Conservation (phyloP, 2,888 invertebrate genomes). For the Mimumesa dahlbomi region DNA sequence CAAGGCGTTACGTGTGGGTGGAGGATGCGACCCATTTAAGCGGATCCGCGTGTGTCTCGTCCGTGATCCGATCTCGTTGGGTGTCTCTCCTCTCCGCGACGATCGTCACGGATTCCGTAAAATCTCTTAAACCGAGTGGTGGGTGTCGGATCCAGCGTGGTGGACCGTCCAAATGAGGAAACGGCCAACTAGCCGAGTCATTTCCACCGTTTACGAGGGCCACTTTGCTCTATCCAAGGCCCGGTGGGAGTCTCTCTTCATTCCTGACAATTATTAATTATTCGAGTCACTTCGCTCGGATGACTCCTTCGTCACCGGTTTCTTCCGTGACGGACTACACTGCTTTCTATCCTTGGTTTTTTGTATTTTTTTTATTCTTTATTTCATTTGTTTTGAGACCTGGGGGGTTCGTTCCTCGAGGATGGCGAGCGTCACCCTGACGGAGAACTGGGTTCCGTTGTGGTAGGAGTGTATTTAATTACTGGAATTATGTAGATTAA, state of each 20-base stretch:
- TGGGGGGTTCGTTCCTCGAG: too few relatives aligned
- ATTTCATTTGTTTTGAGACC: too few relatives aligned
- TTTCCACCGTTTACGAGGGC: constrained; percentile 70
- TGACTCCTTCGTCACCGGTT: constrained; percentile 41
- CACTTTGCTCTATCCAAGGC: constrained; percentile 52
- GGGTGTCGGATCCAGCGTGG: constrained; percentile 71
- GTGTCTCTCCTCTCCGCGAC: constrained; percentile 40
- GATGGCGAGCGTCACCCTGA: too few relatives aligned
- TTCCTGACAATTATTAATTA: constrained; percentile 66
- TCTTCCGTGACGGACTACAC: constrained; percentile 19
- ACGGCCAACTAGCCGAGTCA: constrained; percentile 76
- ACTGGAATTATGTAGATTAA: too few relatives aligned
- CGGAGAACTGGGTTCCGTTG: too few relatives aligned
- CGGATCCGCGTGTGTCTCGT: constrained; percentile 18
- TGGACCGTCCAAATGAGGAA: constrained; percentile 75
- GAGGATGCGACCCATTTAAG: constrained; percentile 77
- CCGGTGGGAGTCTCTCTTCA: constrained; percentile 58
- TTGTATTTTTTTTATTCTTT: too few relatives aligned
- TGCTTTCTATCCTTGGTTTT: too few relatives aligned
- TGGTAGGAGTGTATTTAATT: too few relatives aligned
- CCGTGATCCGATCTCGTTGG: constrained; percentile 52
- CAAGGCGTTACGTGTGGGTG: constrained; percentile 65
- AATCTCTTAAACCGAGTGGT: constrained; percentile 78
- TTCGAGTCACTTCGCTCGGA: constrained; percentile 56
- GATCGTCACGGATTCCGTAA: constrained; percentile 74